Evolutionary conservation across 2,113 vertebrate genomes (phyloP), one percentile per base, ranked within the genome.

Genomic region (Daubentonia madagascariensis): DNA sequence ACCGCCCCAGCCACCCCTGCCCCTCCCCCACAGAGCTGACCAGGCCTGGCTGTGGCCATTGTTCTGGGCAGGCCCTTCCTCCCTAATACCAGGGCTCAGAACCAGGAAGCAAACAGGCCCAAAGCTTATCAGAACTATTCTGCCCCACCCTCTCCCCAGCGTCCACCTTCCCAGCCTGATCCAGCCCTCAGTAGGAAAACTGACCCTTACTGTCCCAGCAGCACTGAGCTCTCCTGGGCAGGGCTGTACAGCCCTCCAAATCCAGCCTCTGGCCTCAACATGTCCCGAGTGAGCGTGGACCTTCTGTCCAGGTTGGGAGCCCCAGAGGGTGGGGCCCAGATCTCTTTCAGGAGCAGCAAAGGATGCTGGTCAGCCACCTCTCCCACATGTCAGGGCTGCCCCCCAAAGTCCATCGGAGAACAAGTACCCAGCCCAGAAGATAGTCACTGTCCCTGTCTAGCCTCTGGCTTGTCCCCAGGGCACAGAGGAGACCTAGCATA

Each of bases 41-140:
- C 89, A 20, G 8, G 96, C 63, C 70, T 0, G n/a, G 75, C 94
- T 88, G 65, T 1, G 8, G 89, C 68, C 95, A 96, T 93, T 95
- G 98, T 96, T 89, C 91, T 80, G 68, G 85, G 37, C 48, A 79
- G 91, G 92, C 78, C 85, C 73, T 94, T 65, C 93, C 95, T 91
- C 86, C 83, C 35, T 0, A 1, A 23, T 0, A 5, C 85, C 85
- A 40, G 80, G 30, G 14, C 45, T 23, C 25, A 48, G 95, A 54
- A 94, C 48, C 97, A 96, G 96, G 97, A 98, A 97, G 75, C 52
- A 94, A 93, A 93, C 95, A 92, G 76, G 11, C 61, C 83, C 17
- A 28, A 78, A 48, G 22, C 43, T 90, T 84, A 54, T 35, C 35
- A 12, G 89, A 92, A 70, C 73, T 8, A 11, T 11, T 40, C 61